Evolutionary conservation across 2,888 invertebrate genomes (phyloP).

Genomic region (Poecilus cupreus): DNA sequence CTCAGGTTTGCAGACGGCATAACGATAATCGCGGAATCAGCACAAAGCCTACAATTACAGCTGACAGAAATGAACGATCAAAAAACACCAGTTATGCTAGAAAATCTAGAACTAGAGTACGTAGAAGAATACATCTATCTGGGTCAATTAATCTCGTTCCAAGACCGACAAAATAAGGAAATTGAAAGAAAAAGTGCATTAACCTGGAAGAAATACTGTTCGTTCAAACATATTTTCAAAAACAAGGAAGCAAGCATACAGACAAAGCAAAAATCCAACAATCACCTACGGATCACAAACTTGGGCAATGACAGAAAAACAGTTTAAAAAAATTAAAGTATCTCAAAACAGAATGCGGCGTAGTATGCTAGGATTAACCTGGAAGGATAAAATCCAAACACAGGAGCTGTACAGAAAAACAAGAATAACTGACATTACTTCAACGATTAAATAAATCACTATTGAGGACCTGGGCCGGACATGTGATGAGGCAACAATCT

Average conservation of each 20-base stretch:
- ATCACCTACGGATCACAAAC: not conserved
- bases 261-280: not conserved
- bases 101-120: not conserved
- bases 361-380: too few species aligned
- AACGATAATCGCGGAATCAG: conserved; percentile 34
- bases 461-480: conserved; percentile 7
- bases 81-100: not conserved
- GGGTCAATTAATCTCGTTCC: not conserved
- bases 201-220: not conserved
- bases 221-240: not conserved
- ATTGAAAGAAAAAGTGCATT: not conserved
- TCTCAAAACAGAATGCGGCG: not conserved
- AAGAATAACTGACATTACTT: not conserved
- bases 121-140: not conserved
- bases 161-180: not conserved
- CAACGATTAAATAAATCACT: not conserved
- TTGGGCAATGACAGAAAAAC: not conserved
- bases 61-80: not conserved
- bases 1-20: conserved; percentile 63
- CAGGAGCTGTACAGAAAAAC: not conserved
- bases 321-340: not conserved
- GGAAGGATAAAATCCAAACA: too few species aligned
- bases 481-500: not conserved
- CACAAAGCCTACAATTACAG: too few species aligned
- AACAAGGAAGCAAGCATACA: too few species aligned